Evolutionary conservation across 2,113 vertebrate species (phyloP), one percentile per base, ranked within the genome.

Genomic region (Eudyptes chrysolophus): DNA sequence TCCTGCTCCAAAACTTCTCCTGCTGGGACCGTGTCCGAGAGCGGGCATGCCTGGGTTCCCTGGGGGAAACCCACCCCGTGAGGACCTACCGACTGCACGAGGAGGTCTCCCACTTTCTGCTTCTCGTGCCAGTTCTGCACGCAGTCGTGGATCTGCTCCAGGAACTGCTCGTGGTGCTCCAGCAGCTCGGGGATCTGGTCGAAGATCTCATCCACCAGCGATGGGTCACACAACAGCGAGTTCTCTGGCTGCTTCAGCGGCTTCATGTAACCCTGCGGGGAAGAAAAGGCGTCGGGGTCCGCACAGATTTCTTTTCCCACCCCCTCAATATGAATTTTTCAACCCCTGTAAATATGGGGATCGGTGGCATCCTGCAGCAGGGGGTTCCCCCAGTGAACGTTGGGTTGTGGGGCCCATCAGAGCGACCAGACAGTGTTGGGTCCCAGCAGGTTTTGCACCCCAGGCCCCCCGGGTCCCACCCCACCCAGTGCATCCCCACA

Each of bases 121-220:
- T 98, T 98, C 93, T 99, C 99, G 0, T 99, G 99, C 99, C 99
- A 99, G 38, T 99, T 99, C 94, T 99, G 97, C 94, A 99, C 98
- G 0, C 99, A 99, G 93, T 98, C 97, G 1, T 98, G 95, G 85
- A 99, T 99, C 95, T 99, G 99, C 97, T 99, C 99, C 97, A 99
- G 98, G 96, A 99, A 99, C 97, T 99, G 98, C 96, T 99, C 99
- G 1, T 99, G 99, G 96, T 99, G 99, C 93, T 99, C 99, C 98
- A 99, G 97, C 89, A 99, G 99, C 98, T 99, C 99, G 0, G 99
- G 99, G 96, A 99, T 99, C 98, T 99, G 99, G 96, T 99, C 99
- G 6, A 99, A 99, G 98, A 99, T 99, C 98, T 99, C 99, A 0
- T 99, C 99, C 96, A 99, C 99, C 97, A 99, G 98, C 0, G 99